Conservation (phyloP, 2,888 invertebrate species). For the Nasonia oneida region DNA sequence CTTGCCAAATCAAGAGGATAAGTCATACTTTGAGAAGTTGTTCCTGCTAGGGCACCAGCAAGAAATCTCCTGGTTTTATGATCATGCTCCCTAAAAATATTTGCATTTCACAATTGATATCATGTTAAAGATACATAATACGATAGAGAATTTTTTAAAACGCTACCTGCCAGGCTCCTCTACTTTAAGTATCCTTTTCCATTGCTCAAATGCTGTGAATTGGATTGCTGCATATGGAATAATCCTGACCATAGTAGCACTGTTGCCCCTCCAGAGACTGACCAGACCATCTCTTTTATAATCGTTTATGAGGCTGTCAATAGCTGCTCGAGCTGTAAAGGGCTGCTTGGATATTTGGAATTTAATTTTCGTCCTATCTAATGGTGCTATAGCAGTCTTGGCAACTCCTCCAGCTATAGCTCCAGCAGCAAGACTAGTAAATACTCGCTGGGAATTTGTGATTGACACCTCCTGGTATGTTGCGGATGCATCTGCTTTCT, state of each 20-base stretch:
- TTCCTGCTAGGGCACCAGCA: constrained; percentile 97
- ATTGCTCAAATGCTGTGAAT: constrained; percentile 98
- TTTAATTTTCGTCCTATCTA: constrained; percentile 98
- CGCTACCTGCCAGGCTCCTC: constrained; percentile 82
- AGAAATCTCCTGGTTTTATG: constrained; percentile 83
- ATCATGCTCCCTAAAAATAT: constrained; percentile 62
- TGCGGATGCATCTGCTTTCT: neutral
- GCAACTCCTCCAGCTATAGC: constrained; percentile 97
- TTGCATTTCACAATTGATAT: constrained; percentile 28
- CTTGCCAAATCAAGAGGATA: constrained; percentile 98
- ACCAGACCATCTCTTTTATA: constrained; percentile 88
- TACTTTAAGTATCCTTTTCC: constrained; percentile 90
- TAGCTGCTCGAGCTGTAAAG: constrained; percentile 87
- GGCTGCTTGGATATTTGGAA: constrained; percentile 93
- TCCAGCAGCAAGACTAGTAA: constrained; percentile 93
- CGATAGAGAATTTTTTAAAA: constrained; percentile 47
- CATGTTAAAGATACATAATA: constrained; percentile 31
- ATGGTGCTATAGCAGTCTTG: constrained; percentile 97
- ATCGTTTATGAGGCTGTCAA: constrained; percentile 85
- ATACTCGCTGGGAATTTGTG: constrained; percentile 83
- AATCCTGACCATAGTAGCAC: constrained; percentile 98
- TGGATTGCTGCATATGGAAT: constrained; percentile 98
- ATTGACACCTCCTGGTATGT: constrained; percentile 60
- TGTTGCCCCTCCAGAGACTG: constrained; percentile 98
- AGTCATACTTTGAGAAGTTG: constrained; percentile 95